Evolutionary conservation across 2,113 vertebrate genomes (phyloP).

Genomic region (Phylloscopus trochiloides): DNA sequence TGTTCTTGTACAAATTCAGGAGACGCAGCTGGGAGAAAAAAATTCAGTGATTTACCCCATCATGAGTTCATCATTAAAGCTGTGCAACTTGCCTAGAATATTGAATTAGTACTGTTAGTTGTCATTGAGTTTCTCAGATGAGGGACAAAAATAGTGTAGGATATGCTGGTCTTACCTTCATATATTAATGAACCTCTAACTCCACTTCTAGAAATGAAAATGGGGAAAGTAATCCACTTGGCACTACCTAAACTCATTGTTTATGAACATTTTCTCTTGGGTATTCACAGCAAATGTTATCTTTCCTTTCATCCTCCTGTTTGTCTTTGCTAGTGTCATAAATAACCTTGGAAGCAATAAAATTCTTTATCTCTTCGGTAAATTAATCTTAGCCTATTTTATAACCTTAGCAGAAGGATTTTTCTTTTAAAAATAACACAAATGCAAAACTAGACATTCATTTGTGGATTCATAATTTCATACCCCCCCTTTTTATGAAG

Average conservation of each 20-base stretch:
- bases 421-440: background rate
- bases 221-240: background rate
- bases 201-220: background rate
- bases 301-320: slow-evolving; percentile 19
- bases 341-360: slow-evolving; percentile 25
- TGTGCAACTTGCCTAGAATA: background rate
- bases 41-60: background rate
- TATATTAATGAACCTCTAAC: background rate
- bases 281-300: background rate
- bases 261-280: background rate
- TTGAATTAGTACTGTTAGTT: background rate
- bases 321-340: background rate
- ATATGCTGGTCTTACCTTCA: background rate
- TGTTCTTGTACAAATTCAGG: background rate
- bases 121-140: background rate
- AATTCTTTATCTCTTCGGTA: slow-evolving; percentile 18
- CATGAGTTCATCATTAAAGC: background rate
- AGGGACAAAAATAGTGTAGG: background rate
- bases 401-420: background rate
- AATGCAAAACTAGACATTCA: background rate
- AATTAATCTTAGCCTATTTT: background rate
- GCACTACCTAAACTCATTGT: background rate
- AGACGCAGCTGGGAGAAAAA: background rate
- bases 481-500: accelerated
- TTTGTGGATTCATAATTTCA: background rate